Percentiles rank a stretch among this genome's conserved stretches.
Evolutionary conservation across 2,797 vertebrate species (phyloP).

Genomic region (Leontopithecus rosalia): DNA sequence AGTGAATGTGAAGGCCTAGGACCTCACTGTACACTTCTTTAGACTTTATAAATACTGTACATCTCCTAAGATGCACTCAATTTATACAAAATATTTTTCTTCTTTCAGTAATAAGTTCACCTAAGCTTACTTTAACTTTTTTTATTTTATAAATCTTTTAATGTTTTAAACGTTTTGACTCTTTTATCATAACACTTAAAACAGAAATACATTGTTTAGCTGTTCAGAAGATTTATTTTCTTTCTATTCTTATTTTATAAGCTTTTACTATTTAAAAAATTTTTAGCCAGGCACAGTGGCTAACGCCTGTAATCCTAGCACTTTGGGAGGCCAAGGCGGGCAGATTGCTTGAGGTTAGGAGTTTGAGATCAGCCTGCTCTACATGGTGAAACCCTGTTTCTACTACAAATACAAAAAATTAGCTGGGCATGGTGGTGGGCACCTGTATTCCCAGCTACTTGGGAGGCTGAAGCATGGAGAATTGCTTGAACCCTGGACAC

Average conservation of each 20-base stretch:
- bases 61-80: no score
- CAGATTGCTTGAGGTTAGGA: neutral
- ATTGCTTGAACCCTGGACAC: neutral
- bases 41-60: neutral
- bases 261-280: neutral
- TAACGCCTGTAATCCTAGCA: neutral
- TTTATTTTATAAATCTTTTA: neutral
- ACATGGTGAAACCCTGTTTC: neutral
- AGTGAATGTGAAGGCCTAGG: neutral
- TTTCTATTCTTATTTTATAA: neutral
- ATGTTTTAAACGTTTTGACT: neutral
- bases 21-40: neutral
- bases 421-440: fast-evolving
- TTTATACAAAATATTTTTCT: neutral
- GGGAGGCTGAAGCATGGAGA: neutral
- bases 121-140: neutral
- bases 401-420: neutral
- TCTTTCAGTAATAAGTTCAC: neutral
- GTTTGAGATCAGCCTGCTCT: neutral
- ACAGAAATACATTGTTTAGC: neutral
- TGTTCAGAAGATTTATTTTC: neutral
- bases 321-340: neutral
- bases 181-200: neutral
- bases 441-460: neutral
- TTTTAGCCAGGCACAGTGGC: neutral